Percentiles rank a stretch among this genome's conserved stretches.
These are phyloP conservation scores for Labeo rohita DNA, from an alignment of 2,113 vertebrate genomes.

Conservation along the genomic window DNA sequence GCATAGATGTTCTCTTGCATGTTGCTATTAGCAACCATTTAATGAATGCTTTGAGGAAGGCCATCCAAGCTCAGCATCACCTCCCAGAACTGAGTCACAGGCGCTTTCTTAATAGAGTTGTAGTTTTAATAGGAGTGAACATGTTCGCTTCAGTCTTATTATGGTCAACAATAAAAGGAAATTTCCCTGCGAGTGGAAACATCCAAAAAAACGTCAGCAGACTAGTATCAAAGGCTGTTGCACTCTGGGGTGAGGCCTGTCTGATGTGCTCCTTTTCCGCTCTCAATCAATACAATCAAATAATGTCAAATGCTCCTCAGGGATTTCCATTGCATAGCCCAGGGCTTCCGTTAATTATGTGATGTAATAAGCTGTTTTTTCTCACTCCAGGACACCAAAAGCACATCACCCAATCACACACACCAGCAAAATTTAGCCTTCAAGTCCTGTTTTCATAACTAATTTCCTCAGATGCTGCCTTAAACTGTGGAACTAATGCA, in stretches of 20 bases:
- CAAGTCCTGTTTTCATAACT: slow-evolving; percentile 7
- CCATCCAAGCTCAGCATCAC: slow-evolving; percentile 61
- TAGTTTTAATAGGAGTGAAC: not conserved
- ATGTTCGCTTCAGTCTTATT: not conserved
- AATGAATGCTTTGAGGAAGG: slow-evolving; percentile 71
- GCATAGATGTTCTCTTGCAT: slow-evolving; percentile 62
- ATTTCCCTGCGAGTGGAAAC: not conserved
- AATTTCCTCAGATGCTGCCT: not conserved
- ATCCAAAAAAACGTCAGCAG: not conserved
- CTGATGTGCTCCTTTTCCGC: slow-evolving; percentile 25
- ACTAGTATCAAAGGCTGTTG: not conserved
- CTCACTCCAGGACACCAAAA: not conserved
- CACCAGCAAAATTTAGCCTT: not conserved
- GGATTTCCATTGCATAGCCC: slow-evolving; percentile 26
- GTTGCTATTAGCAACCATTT: slow-evolving; percentile 86
- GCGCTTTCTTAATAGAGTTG: not conserved
- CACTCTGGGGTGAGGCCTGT: not conserved
- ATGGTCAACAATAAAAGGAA: not conserved
- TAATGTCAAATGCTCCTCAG: slow-evolving; percentile 43
- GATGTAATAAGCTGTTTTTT: slow-evolving; percentile 38
- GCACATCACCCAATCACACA: not conserved
- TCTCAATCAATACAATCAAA: slow-evolving; percentile 46
- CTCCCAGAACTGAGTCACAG: slow-evolving; percentile 38
- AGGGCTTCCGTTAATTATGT: slow-evolving; percentile 52
- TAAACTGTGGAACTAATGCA: slow-evolving; percentile 39